phyloP scores from a whole-genome alignment of 2,113 vertebrate species.

The Hiodon tergisus region DNA sequence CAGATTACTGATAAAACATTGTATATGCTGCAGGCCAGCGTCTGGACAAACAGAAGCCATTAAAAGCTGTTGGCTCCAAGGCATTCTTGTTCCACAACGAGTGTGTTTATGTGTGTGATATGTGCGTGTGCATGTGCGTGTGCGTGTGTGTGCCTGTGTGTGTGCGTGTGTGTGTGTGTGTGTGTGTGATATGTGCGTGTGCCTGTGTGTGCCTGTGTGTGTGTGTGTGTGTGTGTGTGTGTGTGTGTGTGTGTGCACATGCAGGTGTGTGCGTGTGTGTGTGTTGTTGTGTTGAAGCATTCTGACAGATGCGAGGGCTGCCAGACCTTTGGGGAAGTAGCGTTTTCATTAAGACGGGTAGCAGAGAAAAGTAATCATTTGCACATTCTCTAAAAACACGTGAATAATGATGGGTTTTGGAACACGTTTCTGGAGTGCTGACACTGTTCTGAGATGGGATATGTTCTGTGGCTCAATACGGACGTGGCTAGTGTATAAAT shows the following conservation, averaged over 20 bases:
- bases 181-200: not conserved
- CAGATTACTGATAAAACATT: not conserved
- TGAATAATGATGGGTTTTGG: slow-evolving; percentile 39
- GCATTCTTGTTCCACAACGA: not conserved
- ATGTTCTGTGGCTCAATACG: slow-evolving; percentile 44
- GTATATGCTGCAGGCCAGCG: not conserved
- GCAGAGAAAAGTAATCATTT: slow-evolving; percentile 39
- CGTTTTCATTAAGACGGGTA: slow-evolving; percentile 41
- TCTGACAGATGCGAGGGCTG: slow-evolving; percentile 32
- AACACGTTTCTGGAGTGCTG: not conserved
- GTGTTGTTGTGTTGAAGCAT: slow-evolving; percentile 16
- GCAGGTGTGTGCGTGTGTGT: slow-evolving; percentile 15
- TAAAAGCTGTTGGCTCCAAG: not conserved
- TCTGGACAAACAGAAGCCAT: not conserved
- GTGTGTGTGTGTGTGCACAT: slow-evolving; percentile 1
- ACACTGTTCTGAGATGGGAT: not conserved
- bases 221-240: not conserved
- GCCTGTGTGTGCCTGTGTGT: slow-evolving; percentile 15
- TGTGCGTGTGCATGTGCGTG: not conserved
- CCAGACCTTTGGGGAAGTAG: not conserved
- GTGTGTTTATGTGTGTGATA: not conserved
- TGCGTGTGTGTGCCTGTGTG: not conserved
- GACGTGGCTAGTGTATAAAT: slow-evolving; percentile 14
- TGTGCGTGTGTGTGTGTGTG: not conserved
- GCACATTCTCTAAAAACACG: slow-evolving; percentile 43